Evolutionary conservation across 1,140 invertebrate species (phyloP).

Genomic region (Metopolophium dirhodum): DNA sequence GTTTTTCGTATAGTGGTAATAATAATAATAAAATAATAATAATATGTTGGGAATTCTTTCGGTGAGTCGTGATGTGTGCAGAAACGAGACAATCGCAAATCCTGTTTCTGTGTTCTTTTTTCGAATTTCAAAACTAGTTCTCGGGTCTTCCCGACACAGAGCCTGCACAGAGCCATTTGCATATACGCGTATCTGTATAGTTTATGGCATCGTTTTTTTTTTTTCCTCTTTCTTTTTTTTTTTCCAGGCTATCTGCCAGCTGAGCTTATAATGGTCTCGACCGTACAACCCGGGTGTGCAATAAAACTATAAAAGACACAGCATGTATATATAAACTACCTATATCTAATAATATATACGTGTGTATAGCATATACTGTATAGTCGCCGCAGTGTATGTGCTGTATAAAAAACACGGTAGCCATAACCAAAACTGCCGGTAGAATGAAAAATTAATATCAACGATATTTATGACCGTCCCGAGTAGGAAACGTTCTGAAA

Average conservation of each 20-base stretch:
- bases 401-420: background rate
- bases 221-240: background rate
- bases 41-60: background rate
- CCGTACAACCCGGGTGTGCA: background rate
- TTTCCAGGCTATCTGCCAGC: slow-evolving; percentile 30
- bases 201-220: slow-evolving; percentile 46
- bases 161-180: slow-evolving; percentile 6
- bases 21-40: background rate
- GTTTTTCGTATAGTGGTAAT: slow-evolving; percentile 39
- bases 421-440: background rate
- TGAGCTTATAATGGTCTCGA: slow-evolving; percentile 32
- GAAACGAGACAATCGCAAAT: slow-evolving; percentile 45
- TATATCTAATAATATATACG: slow-evolving; percentile 9
- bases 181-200: slow-evolving; percentile 9
- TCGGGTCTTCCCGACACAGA: slow-evolving; percentile 23
- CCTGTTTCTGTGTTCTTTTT: slow-evolving; percentile 53
- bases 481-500: background rate
- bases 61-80: slow-evolving; percentile 8
- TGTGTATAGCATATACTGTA: background rate
- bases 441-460: background rate
- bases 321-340: background rate
- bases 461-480: background rate
- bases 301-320: slow-evolving; percentile 21
- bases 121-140: slow-evolving; percentile 37
- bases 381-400: too few relatives aligned